These are phyloP conservation scores for Zaprionus taronus DNA, from an alignment of 1,140 invertebrate genomes.

Conservation along the genomic window DNA sequence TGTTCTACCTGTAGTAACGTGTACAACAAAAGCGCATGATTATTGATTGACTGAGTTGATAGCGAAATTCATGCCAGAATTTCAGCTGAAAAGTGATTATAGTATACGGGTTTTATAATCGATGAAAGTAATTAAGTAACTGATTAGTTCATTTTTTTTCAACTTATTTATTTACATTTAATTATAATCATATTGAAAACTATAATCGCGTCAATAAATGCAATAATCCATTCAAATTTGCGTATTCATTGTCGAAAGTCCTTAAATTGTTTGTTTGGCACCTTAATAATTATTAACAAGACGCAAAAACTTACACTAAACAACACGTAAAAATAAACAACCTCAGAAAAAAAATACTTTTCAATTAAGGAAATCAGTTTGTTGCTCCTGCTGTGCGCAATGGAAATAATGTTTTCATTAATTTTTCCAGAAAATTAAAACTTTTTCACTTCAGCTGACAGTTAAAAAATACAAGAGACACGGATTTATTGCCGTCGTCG, in stretches of 20 bases:
- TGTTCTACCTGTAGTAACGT: no score
- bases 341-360: constrained; percentile 40
- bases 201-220: constrained; percentile 47
- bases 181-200: constrained; percentile 37
- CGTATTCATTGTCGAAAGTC: neutral
- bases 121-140: no score
- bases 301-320: constrained; percentile 59
- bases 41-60: no score
- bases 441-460: constrained; percentile 39
- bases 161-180: constrained; percentile 26
- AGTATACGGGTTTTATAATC: no score
- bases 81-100: no score
- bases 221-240: constrained; percentile 29
- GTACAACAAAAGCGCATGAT: no score
- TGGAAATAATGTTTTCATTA: constrained; percentile 55
- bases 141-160: neutral
- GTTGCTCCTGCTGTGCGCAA: constrained; percentile 3
- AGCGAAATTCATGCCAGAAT: no score
- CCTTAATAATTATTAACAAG: constrained; percentile 33
- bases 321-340: constrained; percentile 71
- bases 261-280: constrained; percentile 6
- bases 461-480: neutral
- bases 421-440: constrained; percentile 82
- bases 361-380: constrained; percentile 18
- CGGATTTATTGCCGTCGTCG: constrained; percentile 57